Base-by-base conservation (phyloP, 2,797 vertebrate species). In the Pithecia hirsuta region DNA sequence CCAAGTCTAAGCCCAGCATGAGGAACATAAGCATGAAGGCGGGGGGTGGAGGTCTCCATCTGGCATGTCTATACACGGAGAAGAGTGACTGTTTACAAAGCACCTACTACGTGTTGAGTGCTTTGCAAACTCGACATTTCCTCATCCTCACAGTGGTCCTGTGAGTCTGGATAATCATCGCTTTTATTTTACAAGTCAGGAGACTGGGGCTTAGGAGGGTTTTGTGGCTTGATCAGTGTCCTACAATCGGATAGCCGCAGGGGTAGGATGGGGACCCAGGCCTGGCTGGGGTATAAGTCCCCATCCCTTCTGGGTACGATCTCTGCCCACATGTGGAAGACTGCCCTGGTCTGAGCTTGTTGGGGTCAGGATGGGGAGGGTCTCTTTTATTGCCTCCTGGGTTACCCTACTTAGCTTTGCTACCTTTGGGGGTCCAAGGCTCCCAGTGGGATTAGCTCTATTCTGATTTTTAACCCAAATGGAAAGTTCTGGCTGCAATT, bases 1-100 rank as follows among this genome's bases (percentile, higher is more conserved):
- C 36, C 26, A 4, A 28, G 20, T 70, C 26, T 24, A 36, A 13
- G 59, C 84, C 57, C 13, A 19, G 70, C 82, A 11, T 0, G 0
- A 52, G 67, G 46, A 44, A 26, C 93, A 59, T 59, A 17, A 12
- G 12, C 52, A 5, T 0, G 2, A 4, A 14, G 4, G n/a, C 1
- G 3, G 15, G 11, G 26, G 13, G 2, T 1, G 64, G 33, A 19
- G 64, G 4, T 15, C 50, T 55, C 74, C 50, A 52, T n/a, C 13
- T 4, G 50, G 19, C 7, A 0, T 3, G 14, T 7, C 50, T 26
- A 0, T 61, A 17, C 0, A 4, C 52, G 0, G 0, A 67, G 75
- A 24, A 46, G 14, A 30, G 76, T 10, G 2, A 7, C 48, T 1
- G 0, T 17, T 19, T 6, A 14, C 8, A 36, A 24, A 6, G 48